Percentiles rank a stretch among this genome's conserved stretches.
These are phyloP conservation scores for Hypena proboscidalis DNA, from an alignment of 2,888 invertebrate genomes.

Conservation along the genomic window DNA sequence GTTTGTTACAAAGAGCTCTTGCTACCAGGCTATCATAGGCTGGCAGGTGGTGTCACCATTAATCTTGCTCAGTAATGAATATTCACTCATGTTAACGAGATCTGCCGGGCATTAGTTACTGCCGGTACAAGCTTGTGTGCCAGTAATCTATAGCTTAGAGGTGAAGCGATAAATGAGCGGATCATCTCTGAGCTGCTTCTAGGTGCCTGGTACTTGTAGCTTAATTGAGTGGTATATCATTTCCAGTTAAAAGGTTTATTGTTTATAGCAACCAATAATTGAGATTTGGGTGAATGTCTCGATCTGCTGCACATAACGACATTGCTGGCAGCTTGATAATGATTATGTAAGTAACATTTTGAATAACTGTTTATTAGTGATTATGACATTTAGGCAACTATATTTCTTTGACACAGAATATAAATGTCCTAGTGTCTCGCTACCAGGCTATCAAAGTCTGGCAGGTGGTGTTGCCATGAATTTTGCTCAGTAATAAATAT, in stretches of 20 bases:
- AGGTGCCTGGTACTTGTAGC: neutral
- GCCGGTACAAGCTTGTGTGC: constrained; percentile 1
- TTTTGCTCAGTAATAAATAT: constrained; percentile 52
- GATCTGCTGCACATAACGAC: no score
- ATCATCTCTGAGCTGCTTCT: neutral
- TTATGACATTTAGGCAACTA: no score
- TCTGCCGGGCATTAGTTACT: constrained; percentile 38
- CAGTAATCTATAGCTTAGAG: neutral
- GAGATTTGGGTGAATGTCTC: no score
- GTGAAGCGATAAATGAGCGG: neutral
- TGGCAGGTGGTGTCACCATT: constrained; percentile 45
- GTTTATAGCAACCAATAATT: no score
- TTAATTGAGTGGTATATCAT: no score
- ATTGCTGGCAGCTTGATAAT: no score
- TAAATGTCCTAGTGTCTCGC: no score
- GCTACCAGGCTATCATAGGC: constrained; percentile 14
- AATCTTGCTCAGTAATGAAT: constrained; percentile 51
- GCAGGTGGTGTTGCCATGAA: constrained; percentile 47
- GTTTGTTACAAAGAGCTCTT: neutral
- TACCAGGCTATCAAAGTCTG: constrained; percentile 16
- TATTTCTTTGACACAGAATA: no score
- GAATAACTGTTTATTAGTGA: no score
- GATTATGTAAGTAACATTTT: no score
- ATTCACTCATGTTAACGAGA: constrained; percentile 55
- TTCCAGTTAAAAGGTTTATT: no score